phyloP scores from a whole-genome alignment of 2,113 vertebrate genomes.

The Brachypteracias leptosomus region DNA sequence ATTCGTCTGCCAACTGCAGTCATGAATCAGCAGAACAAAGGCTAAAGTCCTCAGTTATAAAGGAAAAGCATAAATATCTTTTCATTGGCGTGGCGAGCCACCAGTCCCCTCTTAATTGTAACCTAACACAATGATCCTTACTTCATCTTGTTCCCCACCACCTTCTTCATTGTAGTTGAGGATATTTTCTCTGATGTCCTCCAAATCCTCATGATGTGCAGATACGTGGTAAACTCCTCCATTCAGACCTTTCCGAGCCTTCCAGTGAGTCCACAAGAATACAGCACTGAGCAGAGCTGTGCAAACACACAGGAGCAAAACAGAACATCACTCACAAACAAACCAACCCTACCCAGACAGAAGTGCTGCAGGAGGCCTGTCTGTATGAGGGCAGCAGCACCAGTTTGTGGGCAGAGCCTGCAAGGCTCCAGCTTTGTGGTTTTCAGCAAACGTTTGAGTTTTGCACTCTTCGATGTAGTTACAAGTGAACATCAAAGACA shows the following conservation, averaged over 20 bases:
- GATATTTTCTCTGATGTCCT: conserved; percentile 88
- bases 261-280: conserved; percentile 82
- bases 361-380: not conserved
- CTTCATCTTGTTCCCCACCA: conserved; percentile 88
- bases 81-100: not conserved
- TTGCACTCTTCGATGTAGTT: not conserved
- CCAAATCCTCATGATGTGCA: conserved; percentile 80
- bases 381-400: fast-evolving
- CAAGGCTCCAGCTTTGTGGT: not conserved
- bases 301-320: conserved; percentile 59
- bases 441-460: not conserved
- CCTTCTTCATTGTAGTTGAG: conserved; percentile 90
- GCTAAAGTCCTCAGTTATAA: not conserved
- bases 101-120: not conserved
- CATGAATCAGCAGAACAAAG: not conserved
- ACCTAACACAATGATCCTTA: conserved; percentile 32
- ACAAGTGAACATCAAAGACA: not conserved
- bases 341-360: fast-evolving
- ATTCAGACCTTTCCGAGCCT: conserved; percentile 75
- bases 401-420: not conserved
- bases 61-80: not conserved
- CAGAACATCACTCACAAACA: not conserved
- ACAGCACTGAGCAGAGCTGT: conserved; percentile 80
- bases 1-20: not conserved
- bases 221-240: conserved; percentile 77